Evolutionary conservation across 2,797 vertebrate genomes (phyloP), one percentile per base, ranked within the genome.

Genomic region (Gobio occitaniae): DNA sequence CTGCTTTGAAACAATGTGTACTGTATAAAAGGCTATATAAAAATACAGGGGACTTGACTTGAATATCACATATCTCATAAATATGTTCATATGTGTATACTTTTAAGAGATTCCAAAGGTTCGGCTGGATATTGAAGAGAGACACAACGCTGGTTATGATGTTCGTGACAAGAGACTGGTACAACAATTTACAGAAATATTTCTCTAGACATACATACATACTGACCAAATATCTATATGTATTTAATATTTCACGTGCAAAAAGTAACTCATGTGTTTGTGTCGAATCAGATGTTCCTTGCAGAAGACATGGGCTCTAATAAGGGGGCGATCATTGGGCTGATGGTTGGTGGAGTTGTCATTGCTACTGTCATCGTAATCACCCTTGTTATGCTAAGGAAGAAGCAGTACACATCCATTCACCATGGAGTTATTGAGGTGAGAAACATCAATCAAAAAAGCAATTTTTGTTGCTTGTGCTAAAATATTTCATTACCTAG

Each of bases 361-460:
- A 99, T 99, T 94, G 98, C 98, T 84, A 99, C 98, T 1, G 96
- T 99, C 92, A 99, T 99, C 6, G 98, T 99, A 90, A 98, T 99
- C 91, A 99, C 97, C 86, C 93, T 99, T 93, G 97, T 99, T 94
- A 99, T 99, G 98, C 95, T 99, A 93, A 97, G 98, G 94, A 99
- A 99, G 97, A 99, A 99, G 88, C 98, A 99, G 86, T 99, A 99
- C 87, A 99, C 97, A 1, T 99, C 98, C 54, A 99, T 99, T 92
- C 98, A 99, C 92, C 98, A 99, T 15, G 98, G 98, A 7, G 97
- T 99, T 68, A 97, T 99, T 70, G 98, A 99, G 97, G 98, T 99
- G 93, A 78, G 83, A 50, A 72, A 6, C 41, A 12, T 44, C 41
- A 44, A 44, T 44, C 8, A 44, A 44, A 10, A 9, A 9, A 44